A percentile compares a stretch with the other conserved stretches of the same genome.
Conservation (phyloP, 1,140 invertebrate genomes). For the Lordiphosa stackelbergi region DNA sequence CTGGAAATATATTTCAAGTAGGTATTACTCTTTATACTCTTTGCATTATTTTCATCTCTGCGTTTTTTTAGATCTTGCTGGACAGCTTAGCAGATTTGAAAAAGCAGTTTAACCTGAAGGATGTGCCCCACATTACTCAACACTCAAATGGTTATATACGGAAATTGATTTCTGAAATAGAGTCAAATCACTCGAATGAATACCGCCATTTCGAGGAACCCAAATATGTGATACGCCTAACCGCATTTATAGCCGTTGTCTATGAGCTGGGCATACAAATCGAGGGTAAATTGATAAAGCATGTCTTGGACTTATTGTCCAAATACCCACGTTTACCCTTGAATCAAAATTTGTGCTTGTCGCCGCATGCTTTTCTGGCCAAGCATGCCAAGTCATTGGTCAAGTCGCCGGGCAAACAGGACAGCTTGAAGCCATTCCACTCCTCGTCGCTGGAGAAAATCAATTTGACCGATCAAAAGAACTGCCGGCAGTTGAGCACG, state of each 20-base stretch:
- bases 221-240: slow-evolving; percentile 24
- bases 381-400: slow-evolving; percentile 45
- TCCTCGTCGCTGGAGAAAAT: slow-evolving; percentile 32
- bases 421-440: slow-evolving; percentile 15
- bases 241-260: slow-evolving; percentile 33
- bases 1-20: slow-evolving; percentile 83
- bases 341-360: slow-evolving; percentile 35
- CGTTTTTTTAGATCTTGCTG: slow-evolving; percentile 77
- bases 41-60: not conserved
- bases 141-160: slow-evolving; percentile 85
- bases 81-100: slow-evolving; percentile 83
- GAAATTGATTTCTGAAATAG: slow-evolving; percentile 68
- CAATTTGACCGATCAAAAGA: slow-evolving; percentile 24
- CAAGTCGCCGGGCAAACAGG: slow-evolving; percentile 20
- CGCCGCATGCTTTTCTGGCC: slow-evolving; percentile 31
- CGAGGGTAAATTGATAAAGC: slow-evolving; percentile 43
- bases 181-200: slow-evolving; percentile 31
- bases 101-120: slow-evolving; percentile 81
- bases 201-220: slow-evolving; percentile 39
- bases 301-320: slow-evolving; percentile 19
- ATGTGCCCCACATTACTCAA: slow-evolving; percentile 81
- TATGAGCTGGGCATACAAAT: slow-evolving; percentile 51
- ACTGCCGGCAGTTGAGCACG: slow-evolving; percentile 45
- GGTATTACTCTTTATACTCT: not conserved
- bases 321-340: slow-evolving; percentile 38